These are phyloP conservation scores for Prinia subflava DNA, from an alignment of 2,113 vertebrate genomes.

Conservation along the genomic window DNA sequence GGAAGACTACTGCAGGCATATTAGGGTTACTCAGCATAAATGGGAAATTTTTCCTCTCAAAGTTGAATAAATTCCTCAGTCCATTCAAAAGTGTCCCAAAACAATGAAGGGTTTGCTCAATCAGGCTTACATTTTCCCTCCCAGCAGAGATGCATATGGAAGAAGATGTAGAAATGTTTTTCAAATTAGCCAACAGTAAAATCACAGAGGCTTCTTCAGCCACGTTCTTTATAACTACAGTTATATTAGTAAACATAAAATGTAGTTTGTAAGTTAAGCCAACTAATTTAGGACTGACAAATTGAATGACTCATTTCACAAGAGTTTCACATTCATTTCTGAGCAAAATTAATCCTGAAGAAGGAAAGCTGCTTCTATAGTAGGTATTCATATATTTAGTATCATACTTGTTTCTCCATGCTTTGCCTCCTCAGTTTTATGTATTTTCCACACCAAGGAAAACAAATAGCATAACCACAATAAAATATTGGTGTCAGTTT, in stretches of 20 bases:
- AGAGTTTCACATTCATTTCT: not conserved
- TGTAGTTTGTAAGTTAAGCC: not conserved
- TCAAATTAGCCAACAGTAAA: not conserved
- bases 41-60: not conserved
- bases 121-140: not conserved
- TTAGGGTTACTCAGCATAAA: not conserved
- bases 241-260: not conserved
- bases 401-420: not conserved
- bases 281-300: not conserved
- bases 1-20: not conserved
- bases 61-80: not conserved
- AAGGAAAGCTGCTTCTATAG: not conserved
- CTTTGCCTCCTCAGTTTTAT: not conserved
- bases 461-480: not conserved
- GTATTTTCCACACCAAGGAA: not conserved
- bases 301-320: slow-evolving; percentile 14
- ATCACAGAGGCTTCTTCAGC: not conserved
- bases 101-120: not conserved
- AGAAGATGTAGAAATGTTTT: not conserved
- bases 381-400: not conserved
- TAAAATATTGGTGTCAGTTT: not conserved
- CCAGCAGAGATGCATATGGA: not conserved
- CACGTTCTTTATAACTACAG: not conserved
- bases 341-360: not conserved
- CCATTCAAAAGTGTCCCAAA: not conserved